Base-by-base conservation (phyloP, 2,797 vertebrate species). In the Decapterus maruadsi region DNA sequence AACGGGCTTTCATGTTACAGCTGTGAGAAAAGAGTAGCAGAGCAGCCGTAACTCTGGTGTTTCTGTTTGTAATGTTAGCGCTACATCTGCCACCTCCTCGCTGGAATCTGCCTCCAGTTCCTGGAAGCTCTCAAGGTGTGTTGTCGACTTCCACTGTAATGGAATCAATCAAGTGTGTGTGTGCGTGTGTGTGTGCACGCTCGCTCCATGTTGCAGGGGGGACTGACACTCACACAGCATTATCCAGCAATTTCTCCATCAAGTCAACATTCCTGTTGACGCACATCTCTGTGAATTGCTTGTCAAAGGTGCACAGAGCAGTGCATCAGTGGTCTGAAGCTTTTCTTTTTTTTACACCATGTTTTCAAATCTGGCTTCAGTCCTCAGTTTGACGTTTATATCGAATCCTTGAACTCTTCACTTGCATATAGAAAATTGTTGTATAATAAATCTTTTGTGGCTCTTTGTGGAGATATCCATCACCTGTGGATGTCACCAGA, bases 1-100 rank as follows among this genome's bases (percentile, higher is more conserved):
- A 12, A 6, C 53, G 63, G 68, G 57, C 72, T 89, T 82, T 85
- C 36, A 76, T 80, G 55, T 65, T 31, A 55, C 75, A 80, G 78
- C 78, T 76, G 68, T 60, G 69, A 70, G 66, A 40, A 38, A 73
- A 29, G 46, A 77, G 72, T 22, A 51, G 46, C 75, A 78, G 62
- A 51, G 46, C 75, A 78, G 62, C 80, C 65, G 59, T 56, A 36
- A 45, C 42, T 64, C 63, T 26, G 20, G 51, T 74, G 68, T 81
- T 64, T 61, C 66, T 60, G 43, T 72, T 43, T 7, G 38, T 10
- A 6, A 38, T 54, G 55, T 72, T 29, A 14, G 16, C 6, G 10
- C 38, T 2, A 34, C 55, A 46, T 67, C 55, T 3, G 14, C 48
- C 66, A 29, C 60, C 67, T 71, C 71, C 36, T 72, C 71, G 13